Evolutionary conservation across 2,797 vertebrate genomes (phyloP).

Genomic region (Fringilla coelebs): DNA sequence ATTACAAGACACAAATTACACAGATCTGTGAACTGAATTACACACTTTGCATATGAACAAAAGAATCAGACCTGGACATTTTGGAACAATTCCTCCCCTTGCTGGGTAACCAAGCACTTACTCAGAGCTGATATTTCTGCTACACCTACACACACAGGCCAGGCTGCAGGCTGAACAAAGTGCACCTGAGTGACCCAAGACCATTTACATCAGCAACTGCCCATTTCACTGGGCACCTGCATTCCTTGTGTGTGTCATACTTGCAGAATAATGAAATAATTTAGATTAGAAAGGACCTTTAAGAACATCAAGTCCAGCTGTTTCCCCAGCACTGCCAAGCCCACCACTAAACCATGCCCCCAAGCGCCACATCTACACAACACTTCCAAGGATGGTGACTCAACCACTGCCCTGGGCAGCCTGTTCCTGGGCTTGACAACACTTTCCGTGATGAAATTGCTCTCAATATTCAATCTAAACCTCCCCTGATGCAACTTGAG

Average conservation of each 20-base stretch:
- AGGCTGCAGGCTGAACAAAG: background rate
- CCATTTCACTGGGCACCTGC: background rate
- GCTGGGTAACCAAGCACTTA: background rate
- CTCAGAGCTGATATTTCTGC: background rate
- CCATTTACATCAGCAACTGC: background rate
- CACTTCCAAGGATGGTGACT: background rate
- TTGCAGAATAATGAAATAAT: background rate
- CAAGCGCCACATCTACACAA: background rate
- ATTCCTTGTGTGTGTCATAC: background rate
- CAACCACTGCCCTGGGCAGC: background rate
- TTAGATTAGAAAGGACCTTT: background rate
- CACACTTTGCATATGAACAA: background rate
- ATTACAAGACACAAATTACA: background rate
- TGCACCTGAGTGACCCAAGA: background rate
- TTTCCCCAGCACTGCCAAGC: background rate
- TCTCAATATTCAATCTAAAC: background rate
- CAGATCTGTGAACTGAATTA: background rate
- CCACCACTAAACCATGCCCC: background rate
- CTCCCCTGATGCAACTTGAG: background rate
- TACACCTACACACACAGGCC: background rate
- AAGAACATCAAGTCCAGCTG: background rate
- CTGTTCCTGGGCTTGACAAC: background rate
- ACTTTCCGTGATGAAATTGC: background rate
- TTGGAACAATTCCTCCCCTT: background rate
- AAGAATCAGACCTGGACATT: background rate